Conservation (phyloP, 2,113 vertebrate species). For the Poicephalus gulielmi region DNA sequence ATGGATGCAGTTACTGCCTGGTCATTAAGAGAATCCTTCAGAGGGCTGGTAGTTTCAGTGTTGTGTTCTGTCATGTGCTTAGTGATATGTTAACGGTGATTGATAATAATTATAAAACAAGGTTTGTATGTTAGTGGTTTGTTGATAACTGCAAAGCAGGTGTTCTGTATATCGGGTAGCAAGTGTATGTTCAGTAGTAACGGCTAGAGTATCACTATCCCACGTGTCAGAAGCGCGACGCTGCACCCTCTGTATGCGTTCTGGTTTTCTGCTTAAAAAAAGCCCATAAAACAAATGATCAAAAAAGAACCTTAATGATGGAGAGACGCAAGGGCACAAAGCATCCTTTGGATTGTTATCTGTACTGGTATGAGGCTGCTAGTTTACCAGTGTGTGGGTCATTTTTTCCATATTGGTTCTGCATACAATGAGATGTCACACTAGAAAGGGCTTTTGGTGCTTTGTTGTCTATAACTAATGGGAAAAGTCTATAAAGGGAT, state of each 20-base stretch:
- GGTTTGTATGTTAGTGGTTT: not conserved
- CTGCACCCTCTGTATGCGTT: not conserved
- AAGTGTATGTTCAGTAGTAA: not conserved
- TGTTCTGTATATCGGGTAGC: not conserved
- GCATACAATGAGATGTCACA: not conserved
- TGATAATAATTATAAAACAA: not conserved
- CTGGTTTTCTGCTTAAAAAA: not conserved
- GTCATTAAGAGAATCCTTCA: not conserved
- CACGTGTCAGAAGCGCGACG: not conserved
- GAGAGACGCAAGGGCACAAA: not conserved
- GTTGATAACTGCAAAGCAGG: not conserved
- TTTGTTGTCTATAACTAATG: not conserved
- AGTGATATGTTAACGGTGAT: not conserved
- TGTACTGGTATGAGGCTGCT: not conserved
- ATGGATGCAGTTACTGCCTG: not conserved
- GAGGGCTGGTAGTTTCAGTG: not conserved
- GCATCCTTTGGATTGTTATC: not conserved
- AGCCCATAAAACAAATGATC: not conserved
- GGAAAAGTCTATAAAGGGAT: not conserved
- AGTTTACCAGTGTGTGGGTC: not conserved
- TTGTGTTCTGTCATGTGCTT: accelerated
- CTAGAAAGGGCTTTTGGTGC: not conserved
- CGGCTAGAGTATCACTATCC: not conserved
- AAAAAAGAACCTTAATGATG: not conserved
- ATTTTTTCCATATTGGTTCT: not conserved